Conservation (phyloP, 2,797 vertebrate genomes). For the Muscicapa striata region DNA sequence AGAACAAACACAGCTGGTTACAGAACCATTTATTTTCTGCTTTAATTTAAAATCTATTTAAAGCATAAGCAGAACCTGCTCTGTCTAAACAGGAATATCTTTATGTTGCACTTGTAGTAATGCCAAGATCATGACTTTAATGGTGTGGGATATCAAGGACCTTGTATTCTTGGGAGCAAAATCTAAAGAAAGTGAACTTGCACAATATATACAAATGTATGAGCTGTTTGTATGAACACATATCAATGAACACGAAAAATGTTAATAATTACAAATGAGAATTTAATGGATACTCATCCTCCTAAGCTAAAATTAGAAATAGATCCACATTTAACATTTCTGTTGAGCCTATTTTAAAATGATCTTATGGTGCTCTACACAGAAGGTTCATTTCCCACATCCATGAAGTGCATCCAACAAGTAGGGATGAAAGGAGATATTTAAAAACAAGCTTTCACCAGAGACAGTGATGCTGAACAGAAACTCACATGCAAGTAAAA, state of each 20-base stretch:
- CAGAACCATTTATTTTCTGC: conserved; percentile 1
- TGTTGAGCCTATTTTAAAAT: not conserved
- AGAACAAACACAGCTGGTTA: conserved; percentile 26
- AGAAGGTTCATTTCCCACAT: conserved; percentile 31
- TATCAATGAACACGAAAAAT: not conserved
- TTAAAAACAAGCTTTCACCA: conserved; percentile 12
- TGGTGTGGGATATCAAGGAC: not conserved
- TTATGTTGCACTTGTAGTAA: conserved; percentile 10
- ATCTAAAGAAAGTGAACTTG: not conserved
- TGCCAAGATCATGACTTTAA: not conserved
- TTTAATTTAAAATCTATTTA: conserved; percentile 36
- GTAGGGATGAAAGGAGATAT: not conserved
- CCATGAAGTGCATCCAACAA: not conserved
- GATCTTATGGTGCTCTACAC: not conserved
- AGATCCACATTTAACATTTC: not conserved
- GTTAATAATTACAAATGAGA: not conserved
- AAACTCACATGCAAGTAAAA: not conserved
- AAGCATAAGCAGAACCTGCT: conserved; percentile 17
- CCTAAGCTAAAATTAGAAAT: conserved; percentile 4
- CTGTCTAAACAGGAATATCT: conserved; percentile 27
- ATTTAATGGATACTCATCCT: not conserved
- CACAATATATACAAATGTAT: not conserved
- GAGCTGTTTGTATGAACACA: not conserved
- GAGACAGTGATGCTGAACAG: not conserved
- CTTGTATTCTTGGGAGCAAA: not conserved